phyloP scores from a whole-genome alignment of 2,888 invertebrate species.

The Campoplex nolae region DNA sequence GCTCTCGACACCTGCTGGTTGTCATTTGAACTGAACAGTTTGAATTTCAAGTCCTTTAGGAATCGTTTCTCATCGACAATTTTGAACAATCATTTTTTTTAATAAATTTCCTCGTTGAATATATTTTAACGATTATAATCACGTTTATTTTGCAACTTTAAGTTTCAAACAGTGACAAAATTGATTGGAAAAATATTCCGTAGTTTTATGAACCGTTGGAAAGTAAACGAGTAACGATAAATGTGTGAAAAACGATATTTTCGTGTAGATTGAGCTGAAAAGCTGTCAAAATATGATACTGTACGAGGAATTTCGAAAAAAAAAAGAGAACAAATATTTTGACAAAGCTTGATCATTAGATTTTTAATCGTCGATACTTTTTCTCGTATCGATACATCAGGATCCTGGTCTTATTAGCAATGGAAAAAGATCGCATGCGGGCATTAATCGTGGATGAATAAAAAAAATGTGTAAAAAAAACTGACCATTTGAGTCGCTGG shows the following conservation, averaged over 20 bases:
- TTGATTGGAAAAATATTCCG: neutral
- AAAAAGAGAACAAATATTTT: neutral
- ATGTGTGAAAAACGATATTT: neutral
- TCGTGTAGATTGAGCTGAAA: neutral
- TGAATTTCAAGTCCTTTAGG: neutral
- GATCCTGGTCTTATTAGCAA: neutral
- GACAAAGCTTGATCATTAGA: neutral
- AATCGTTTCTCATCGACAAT: neutral
- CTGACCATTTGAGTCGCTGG: conserved; percentile 76
- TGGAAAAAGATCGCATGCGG: neutral
- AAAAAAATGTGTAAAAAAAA: conserved; percentile 28
- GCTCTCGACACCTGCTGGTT: neutral
- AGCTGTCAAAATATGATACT: neutral
- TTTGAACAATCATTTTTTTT: neutral
- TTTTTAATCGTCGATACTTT: neutral
- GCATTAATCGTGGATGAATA: neutral
- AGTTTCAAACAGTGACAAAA: neutral
- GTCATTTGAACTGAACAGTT: neutral
- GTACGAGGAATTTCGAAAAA: neutral
- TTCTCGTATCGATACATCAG: neutral
- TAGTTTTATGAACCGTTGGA: neutral
- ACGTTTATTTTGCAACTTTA: neutral
- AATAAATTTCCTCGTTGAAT: too few relatives aligned
- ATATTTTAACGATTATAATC: neutral
- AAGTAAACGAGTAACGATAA: neutral